Percentiles rank a stretch among this genome's conserved stretches.
Conservation (phyloP, 2,113 vertebrate genomes). For the Hemicordylus capensis region DNA sequence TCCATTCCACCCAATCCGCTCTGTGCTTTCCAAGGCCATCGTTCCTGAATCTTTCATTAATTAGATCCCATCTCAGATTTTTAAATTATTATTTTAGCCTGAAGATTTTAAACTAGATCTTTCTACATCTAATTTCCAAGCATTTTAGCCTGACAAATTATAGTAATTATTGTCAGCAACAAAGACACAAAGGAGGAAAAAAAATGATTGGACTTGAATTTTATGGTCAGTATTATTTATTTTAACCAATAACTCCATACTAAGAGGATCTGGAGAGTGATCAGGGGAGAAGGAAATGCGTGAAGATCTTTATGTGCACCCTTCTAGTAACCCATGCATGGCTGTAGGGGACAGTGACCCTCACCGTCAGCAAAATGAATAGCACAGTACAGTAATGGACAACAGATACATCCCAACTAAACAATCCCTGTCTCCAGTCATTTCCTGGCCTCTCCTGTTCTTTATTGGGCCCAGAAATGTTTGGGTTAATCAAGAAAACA, state of each 20-base stretch:
- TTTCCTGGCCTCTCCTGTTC: not conserved
- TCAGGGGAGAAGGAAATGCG: not conserved
- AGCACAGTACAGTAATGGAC: not conserved
- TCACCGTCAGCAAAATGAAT: constrained; percentile 12
- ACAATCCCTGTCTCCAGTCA: not conserved
- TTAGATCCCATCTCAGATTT: constrained; percentile 35
- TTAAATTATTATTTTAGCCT: constrained; percentile 57
- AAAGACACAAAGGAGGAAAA: constrained; percentile 17
- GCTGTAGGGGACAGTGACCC: not conserved
- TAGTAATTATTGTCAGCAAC: constrained; percentile 33
- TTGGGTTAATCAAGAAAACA: not conserved
- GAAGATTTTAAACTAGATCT: constrained; percentile 68
- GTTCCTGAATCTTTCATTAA: constrained; percentile 4
- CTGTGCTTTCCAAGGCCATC: not conserved
- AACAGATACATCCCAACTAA: not conserved
- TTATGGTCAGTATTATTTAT: constrained; percentile 59
- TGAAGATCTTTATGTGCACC: not conserved
- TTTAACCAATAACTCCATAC: not conserved
- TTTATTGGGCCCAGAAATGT: constrained; percentile 10
- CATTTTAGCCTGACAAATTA: constrained; percentile 48
- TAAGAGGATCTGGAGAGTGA: not conserved
- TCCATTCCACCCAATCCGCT: not conserved
- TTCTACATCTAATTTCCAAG: constrained; percentile 64
- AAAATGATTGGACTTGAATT: constrained; percentile 40
- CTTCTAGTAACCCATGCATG: not conserved